A percentile compares a stretch with the other conserved stretches of the same genome.
phyloP scores from a whole-genome alignment of 2,888 invertebrate genomes.

The Petrolisthes cinctipes region DNA sequence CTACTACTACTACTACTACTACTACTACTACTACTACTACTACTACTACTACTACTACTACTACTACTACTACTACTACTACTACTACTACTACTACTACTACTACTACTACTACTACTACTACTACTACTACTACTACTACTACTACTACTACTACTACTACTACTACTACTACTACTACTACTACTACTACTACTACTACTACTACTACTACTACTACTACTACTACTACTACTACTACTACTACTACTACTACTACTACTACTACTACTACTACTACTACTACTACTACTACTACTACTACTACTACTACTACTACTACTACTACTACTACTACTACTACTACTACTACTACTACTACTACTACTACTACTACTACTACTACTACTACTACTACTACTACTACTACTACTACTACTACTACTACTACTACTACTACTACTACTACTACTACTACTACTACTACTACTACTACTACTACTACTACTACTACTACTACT shows the following conservation, averaged over 20 bases:
- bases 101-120: constrained; percentile 25
- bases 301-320: constrained; percentile 20
- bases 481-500: constrained; percentile 2
- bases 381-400: constrained; percentile 1
- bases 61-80: constrained; percentile 21
- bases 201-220: constrained; percentile 7
- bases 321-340: constrained; percentile 18
- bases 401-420: constrained; percentile 5
- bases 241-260: constrained; percentile 20
- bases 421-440: constrained; percentile 1
- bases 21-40: constrained; percentile 23
- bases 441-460: constrained; percentile 7
- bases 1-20: constrained; percentile 12
- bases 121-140: constrained; percentile 24
- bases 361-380: constrained; percentile 10
- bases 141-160: constrained; percentile 25
- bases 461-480: constrained; percentile 15
- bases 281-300: constrained; percentile 20
- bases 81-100: constrained; percentile 20
- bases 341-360: constrained; percentile 17
- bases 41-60: constrained; percentile 20
- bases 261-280: constrained; percentile 18
- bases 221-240: constrained; percentile 20
- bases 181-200: constrained; percentile 22
- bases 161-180: constrained; percentile 22